Base-by-base conservation (phyloP, 2,797 vertebrate genomes). In the Ctenopoma multispine region DNA sequence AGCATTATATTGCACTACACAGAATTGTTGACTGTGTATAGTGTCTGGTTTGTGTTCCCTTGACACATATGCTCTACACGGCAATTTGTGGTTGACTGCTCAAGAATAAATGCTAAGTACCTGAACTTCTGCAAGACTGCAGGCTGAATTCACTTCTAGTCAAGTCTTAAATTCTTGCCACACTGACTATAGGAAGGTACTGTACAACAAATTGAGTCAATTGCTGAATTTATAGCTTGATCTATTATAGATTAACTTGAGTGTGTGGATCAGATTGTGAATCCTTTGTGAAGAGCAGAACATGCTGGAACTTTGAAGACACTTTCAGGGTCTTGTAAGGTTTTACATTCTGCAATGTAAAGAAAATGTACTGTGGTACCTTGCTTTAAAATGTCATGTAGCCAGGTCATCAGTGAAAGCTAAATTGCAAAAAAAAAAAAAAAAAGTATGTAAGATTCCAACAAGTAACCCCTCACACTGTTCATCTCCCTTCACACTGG, bases 371-470 rank as follows among this genome's bases (percentile, higher is more conserved):
- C 10, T 41, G 40, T 46, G 7, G 7, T 15, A 61, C 5, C 10
- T 53, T 4, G 4, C 14, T 20, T 56, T 31, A 24, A 27, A 43
- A 15, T 31, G 24, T 1, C 3, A 50, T 41, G n/a, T 21, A 14
- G 11, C 1, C 5, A 43, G 15, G 27, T 59, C 48, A 68, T 50
- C 2, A 21, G 38, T 38, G 15, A n/a, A 66, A 64, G 20, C 41
- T 36, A 63, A 31, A 31, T 31, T 21, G 44, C 24, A 6, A 46
- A 55, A 44, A 40, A 20, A n/a, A n/a, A 7, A 55, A 34, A 60
- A 38, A 23, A 7, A n/a, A 20, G 21, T 48, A 12, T 61, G 34
- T 59, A 21, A 10, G 46, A 66, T 58, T 54, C 27, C 59, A 74
- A 61, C 54, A 46, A 21, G 38, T 13, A 34, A 40, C 29, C 20